phyloP scores from a whole-genome alignment of 2,888 invertebrate genomes.

The Meganola albula region DNA sequence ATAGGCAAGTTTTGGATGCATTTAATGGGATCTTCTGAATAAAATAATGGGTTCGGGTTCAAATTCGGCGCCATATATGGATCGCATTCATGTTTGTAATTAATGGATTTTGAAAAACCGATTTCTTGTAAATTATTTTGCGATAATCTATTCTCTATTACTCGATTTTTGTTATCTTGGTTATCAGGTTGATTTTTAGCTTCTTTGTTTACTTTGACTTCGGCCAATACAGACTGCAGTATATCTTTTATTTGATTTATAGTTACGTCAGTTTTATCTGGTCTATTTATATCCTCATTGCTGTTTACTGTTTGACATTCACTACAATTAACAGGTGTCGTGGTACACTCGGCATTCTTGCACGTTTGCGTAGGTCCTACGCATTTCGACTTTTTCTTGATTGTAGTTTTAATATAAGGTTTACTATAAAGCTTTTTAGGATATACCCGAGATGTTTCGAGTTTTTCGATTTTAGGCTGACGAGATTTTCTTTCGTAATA shows the following conservation, averaged over 20 bases:
- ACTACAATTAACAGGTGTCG: slow-evolving; percentile 30
- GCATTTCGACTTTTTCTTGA: slow-evolving; percentile 6
- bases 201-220: slow-evolving; percentile 53
- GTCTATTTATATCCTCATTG: slow-evolving; percentile 17
- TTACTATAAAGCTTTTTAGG: slow-evolving; percentile 24
- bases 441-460: no score
- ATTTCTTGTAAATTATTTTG: slow-evolving; percentile 42
- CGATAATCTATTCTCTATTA: slow-evolving; percentile 51
- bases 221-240: slow-evolving; percentile 54
- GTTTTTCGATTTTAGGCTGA: no score
- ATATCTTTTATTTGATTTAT: slow-evolving; percentile 61
- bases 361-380: slow-evolving; percentile 7
- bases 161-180: slow-evolving; percentile 46
- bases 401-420: slow-evolving; percentile 9
- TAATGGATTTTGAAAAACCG: slow-evolving; percentile 45
- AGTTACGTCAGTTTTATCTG: slow-evolving; percentile 49
- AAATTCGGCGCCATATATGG: slow-evolving; percentile 41
- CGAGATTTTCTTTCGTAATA: no score
- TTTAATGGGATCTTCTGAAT: slow-evolving; percentile 32
- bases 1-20: slow-evolving; percentile 53
- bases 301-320: slow-evolving; percentile 41
- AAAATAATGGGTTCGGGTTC: slow-evolving; percentile 39
- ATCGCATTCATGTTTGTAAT: slow-evolving; percentile 45
- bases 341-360: slow-evolving; percentile 41
- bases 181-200: slow-evolving; percentile 24